A percentile compares a stretch with the other conserved stretches of the same genome.
These are phyloP conservation scores for Lonchura striata DNA, from an alignment of 2,113 vertebrate species.

Conservation along the genomic window DNA sequence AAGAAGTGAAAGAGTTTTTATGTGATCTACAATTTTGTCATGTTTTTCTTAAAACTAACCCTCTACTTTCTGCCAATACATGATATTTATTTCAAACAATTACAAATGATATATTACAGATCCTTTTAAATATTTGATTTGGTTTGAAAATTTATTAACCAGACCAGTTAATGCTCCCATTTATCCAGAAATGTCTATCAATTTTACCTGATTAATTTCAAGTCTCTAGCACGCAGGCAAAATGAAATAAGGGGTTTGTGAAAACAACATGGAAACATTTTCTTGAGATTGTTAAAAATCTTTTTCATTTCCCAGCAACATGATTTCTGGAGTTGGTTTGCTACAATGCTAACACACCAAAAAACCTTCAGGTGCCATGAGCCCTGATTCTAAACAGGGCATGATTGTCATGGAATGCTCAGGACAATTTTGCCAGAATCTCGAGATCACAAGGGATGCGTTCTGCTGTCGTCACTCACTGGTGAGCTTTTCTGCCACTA, in stretches of 20 bases:
- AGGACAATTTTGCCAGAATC: neutral
- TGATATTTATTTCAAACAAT: neutral
- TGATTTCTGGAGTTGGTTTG: neutral
- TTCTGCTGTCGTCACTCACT: neutral
- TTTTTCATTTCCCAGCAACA: neutral
- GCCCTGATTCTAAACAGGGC: neutral
- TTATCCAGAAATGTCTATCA: neutral
- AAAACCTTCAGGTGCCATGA: neutral
- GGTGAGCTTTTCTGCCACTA: neutral
- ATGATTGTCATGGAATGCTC: neutral
- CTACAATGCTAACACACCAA: neutral
- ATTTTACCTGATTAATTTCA: neutral
- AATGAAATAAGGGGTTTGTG: neutral
- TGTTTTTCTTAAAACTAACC: neutral
- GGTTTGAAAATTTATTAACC: neutral
- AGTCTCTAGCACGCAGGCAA: neutral
- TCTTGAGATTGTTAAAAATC: rapidly evolving
- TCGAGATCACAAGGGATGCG: rapidly evolving
- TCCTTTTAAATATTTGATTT: neutral
- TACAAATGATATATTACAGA: neutral
- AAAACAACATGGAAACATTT: neutral
- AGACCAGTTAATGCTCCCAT: neutral
- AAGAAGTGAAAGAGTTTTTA: neutral
- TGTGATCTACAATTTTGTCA: neutral
- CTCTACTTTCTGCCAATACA: neutral